Conservation (phyloP, 2,888 invertebrate genomes). For the Flexamia atlantica region DNA sequence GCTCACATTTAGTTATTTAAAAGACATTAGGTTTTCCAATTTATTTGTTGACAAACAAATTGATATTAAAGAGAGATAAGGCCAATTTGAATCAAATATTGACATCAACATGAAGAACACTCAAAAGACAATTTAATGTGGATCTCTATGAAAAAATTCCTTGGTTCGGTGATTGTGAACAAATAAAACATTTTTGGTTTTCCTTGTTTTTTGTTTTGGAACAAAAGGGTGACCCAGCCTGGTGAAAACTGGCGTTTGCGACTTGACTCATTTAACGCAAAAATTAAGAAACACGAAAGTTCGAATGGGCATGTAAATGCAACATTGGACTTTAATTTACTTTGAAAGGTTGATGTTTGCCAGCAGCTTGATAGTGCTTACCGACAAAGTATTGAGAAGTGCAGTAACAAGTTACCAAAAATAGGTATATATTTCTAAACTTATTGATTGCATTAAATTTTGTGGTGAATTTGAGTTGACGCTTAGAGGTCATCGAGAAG, state of each 20-base stretch:
- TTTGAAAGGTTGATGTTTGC: slow-evolving; percentile 50
- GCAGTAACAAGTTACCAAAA: slow-evolving; percentile 50
- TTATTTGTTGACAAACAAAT: no score
- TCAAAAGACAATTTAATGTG: slow-evolving; percentile 27
- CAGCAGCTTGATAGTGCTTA: slow-evolving; percentile 50
- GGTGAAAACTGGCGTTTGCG: slow-evolving; percentile 48
- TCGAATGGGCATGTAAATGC: slow-evolving; percentile 46
- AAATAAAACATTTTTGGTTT: slow-evolving; percentile 53
- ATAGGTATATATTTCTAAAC: slow-evolving; percentile 45
- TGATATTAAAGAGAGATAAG: no score
- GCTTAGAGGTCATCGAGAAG: slow-evolving; percentile 47
- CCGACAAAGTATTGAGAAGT: slow-evolving; percentile 33
- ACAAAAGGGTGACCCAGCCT: slow-evolving; percentile 28
- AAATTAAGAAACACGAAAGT: slow-evolving; percentile 52
- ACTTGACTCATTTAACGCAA: slow-evolving; percentile 47
- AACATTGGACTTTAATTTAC: slow-evolving; percentile 50
- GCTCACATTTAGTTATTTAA: no score
- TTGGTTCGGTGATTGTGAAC: slow-evolving; percentile 57
- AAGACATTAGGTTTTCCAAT: no score
- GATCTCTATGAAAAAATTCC: slow-evolving; percentile 25
- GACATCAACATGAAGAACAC: background rate
- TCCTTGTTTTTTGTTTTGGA: slow-evolving; percentile 26
- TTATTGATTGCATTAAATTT: slow-evolving; percentile 46
- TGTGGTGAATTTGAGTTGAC: slow-evolving; percentile 24
- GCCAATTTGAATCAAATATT: slow-evolving; percentile 31